Evolutionary conservation across 2,888 invertebrate species (phyloP).

Genomic region (Myathropa florea): DNA sequence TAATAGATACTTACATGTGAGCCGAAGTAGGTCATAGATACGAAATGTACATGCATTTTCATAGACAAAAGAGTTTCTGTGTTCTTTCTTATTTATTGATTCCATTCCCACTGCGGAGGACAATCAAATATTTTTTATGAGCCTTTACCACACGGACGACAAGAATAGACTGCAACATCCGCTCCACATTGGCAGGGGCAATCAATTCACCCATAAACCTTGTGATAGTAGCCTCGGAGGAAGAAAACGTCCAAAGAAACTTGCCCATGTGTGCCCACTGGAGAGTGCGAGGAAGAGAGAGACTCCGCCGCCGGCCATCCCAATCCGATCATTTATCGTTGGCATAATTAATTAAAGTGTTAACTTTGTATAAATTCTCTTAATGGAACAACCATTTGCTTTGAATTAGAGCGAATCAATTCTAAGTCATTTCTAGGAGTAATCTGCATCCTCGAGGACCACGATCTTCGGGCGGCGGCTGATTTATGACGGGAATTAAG

Average conservation of each 20-base stretch:
- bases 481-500: conserved; percentile 32
- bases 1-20: neutral
- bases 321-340: neutral
- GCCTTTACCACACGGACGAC: neutral
- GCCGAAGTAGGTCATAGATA: neutral
- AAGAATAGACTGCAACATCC: conserved; percentile 21
- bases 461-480: neutral
- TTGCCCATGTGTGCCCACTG: neutral
- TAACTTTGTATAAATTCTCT: conserved; percentile 25
- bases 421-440: neutral
- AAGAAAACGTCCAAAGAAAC: neutral
- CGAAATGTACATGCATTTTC: neutral
- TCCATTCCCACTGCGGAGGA: conserved; percentile 25
- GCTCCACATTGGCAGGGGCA: conserved; percentile 3
- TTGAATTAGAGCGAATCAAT: conserved; percentile 40
- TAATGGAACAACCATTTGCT: conserved; percentile 28
- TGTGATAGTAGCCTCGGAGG: neutral
- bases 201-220: conserved; percentile 28
- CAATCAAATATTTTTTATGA: conserved; percentile 32
- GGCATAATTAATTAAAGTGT: conserved; percentile 42
- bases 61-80: neutral
- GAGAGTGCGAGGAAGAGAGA: neutral
- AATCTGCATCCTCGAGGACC: neutral
- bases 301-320: neutral
- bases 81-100: conserved; percentile 9